Evolutionary conservation across 2,888 invertebrate genomes (phyloP).

Genomic region (Rutpela maculata): DNA sequence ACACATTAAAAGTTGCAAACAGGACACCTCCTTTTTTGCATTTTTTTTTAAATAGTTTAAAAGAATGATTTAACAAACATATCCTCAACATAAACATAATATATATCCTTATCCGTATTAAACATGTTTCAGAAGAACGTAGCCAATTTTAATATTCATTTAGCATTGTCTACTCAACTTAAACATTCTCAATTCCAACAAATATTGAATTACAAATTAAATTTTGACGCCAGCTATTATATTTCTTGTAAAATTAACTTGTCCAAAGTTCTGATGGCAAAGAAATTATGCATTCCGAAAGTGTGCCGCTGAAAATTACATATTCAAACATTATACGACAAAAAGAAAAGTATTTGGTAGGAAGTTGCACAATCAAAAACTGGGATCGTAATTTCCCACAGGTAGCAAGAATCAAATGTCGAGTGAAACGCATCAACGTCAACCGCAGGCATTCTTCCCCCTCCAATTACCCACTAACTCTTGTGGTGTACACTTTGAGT

Average conservation of each 20-base stretch:
- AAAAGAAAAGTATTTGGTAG: conserved; percentile 46
- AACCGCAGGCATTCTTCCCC: conserved; percentile 67
- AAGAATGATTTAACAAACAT: too few species aligned
- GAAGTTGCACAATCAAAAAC: conserved; percentile 63
- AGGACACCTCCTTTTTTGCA: too few species aligned
- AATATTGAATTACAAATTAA: conserved; percentile 14
- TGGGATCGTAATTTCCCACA: conserved; percentile 67
- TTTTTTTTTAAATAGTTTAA: too few species aligned
- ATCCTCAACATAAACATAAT: too few species aligned
- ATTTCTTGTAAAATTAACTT: conserved; percentile 33
- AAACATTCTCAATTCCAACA: background rate
- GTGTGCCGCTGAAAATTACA: conserved; percentile 52
- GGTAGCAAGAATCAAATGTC: conserved; percentile 68
- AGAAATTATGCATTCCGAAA: conserved; percentile 54
- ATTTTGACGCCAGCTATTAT: conserved; percentile 17
- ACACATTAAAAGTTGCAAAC: too few species aligned
- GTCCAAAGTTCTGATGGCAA: conserved; percentile 25
- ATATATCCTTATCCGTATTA: too few species aligned
- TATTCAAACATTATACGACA: conserved; percentile 53
- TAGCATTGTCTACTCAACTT: background rate
- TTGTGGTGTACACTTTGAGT: conserved; percentile 48
- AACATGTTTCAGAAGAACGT: too few species aligned
- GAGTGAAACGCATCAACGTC: conserved; percentile 67
- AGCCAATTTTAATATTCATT: too few species aligned
- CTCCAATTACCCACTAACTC: conserved; percentile 39